Conservation (phyloP, 2,113 vertebrate genomes). For the Lucifuga dentata region DNA sequence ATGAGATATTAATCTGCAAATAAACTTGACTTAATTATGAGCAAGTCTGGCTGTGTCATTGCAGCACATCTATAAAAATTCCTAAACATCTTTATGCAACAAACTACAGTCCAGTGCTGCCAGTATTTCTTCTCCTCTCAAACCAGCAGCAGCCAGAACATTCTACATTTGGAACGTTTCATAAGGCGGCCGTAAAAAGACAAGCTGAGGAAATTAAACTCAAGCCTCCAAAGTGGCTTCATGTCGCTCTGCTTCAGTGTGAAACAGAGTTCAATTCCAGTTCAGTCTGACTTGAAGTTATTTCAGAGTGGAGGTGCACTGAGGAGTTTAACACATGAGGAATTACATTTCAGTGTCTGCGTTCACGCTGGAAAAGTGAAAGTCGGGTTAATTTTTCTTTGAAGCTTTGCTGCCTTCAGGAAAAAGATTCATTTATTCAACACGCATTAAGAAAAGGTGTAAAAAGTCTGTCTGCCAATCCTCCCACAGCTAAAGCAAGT, state of each 20-base stretch:
- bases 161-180: no score
- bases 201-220: neutral
- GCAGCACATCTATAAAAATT: no score
- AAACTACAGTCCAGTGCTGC: no score
- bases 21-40: no score
- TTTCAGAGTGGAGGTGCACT: conserved; percentile 12
- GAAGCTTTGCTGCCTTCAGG: neutral
- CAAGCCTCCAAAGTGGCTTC: neutral
- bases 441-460: neutral
- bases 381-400: conserved; percentile 19
- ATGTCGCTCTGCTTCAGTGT: neutral
- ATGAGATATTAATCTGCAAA: no score
- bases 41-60: no score
- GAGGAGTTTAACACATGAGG: conserved; percentile 18
- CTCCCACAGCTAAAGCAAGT: no score
- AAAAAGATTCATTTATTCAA: neutral
- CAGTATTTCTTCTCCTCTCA: no score
- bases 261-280: conserved; percentile 38
- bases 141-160: no score
- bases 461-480: neutral
- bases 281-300: conserved; percentile 23
- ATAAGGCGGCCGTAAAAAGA: no score
- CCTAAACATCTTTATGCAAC: no score
- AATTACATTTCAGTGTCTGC: conserved; percentile 8
- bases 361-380: neutral